phyloP scores from a whole-genome alignment of 2,113 vertebrate genomes.

The Sterrhoptilus dennistouni region DNA sequence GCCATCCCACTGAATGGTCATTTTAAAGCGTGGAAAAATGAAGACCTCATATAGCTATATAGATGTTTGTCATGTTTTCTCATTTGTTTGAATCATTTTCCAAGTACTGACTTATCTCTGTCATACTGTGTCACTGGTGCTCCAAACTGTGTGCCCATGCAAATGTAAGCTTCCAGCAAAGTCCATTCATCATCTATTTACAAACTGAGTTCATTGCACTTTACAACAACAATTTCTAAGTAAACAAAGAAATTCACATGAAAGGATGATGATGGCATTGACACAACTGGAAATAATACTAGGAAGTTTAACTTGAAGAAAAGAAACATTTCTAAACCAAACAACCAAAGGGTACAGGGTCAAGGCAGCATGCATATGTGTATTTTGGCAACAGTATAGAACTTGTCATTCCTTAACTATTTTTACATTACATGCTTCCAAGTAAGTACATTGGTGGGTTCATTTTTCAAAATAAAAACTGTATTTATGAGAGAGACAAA shows the following conservation, averaged over 20 bases:
- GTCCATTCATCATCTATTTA: background rate
- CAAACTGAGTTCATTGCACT: background rate
- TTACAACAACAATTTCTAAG: background rate
- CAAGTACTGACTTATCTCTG: background rate
- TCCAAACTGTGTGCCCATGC: rapidly evolving
- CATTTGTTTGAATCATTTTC: background rate
- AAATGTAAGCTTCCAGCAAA: background rate
- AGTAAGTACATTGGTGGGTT: background rate
- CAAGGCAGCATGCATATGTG: background rate
- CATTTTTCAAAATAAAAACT: background rate
- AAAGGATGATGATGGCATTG: background rate
- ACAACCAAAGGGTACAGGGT: background rate
- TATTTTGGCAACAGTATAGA: background rate
- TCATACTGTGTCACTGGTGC: background rate
- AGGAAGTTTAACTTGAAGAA: background rate
- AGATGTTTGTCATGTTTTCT: background rate
- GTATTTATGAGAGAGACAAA: background rate
- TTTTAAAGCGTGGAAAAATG: background rate
- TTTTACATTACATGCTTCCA: background rate
- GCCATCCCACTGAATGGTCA: background rate
- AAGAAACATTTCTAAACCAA: slow-evolving; percentile 24
- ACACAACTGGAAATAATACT: background rate
- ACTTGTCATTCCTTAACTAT: background rate
- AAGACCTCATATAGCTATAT: background rate
- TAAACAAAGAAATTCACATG: background rate